Conservation (phyloP, 2,797 vertebrate species). For the Columba guinea region DNA sequence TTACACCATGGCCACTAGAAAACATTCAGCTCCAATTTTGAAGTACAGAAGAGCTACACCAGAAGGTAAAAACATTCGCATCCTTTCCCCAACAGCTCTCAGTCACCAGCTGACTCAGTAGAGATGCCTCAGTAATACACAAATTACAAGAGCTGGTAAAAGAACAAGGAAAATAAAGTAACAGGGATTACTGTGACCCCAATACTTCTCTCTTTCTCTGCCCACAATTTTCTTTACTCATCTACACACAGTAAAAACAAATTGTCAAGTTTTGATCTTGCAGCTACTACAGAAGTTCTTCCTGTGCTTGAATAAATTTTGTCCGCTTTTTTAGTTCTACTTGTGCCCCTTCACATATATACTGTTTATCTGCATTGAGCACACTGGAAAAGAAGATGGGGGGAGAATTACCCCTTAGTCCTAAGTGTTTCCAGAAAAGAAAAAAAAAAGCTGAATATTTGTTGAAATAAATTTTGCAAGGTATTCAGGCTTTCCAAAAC, state of each 20-base stretch:
- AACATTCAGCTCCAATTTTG: not conserved
- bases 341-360: not conserved
- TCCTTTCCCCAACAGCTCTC: not conserved
- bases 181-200: constrained; percentile 16
- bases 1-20: not conserved
- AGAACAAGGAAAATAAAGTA: constrained; percentile 31
- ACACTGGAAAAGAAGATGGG: not conserved
- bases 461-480: not conserved
- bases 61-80: not conserved
- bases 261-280: constrained; percentile 48
- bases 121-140: not conserved
- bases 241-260: constrained; percentile 30
- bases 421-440: not conserved
- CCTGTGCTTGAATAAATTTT: not conserved
- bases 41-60: not conserved
- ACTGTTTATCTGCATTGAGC: not conserved
- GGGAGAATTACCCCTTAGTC: not conserved
- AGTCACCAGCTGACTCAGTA: not conserved
- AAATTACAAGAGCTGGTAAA: not conserved
- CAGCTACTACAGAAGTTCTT: constrained; percentile 34
- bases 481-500: not conserved
- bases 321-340: not conserved
- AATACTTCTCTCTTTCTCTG: constrained; percentile 18
- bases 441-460: not conserved
- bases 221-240: constrained; percentile 44